phyloP scores from a whole-genome alignment of 2,888 invertebrate genomes.

The Embidobia sp. region DNA sequence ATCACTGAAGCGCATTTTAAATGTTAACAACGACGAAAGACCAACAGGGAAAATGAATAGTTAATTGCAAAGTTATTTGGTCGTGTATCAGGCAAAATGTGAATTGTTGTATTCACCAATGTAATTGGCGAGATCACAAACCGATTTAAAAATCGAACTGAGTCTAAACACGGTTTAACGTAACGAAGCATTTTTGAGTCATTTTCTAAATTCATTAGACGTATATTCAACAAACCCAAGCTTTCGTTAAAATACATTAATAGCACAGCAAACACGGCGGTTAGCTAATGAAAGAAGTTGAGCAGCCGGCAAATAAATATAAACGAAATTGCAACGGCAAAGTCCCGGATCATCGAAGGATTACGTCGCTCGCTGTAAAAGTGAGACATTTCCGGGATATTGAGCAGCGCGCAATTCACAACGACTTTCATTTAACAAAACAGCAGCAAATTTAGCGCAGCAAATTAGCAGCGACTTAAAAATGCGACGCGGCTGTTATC shows the following conservation, averaged over 20 bases:
- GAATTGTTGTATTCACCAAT: no score
- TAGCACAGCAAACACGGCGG: slow-evolving; percentile 1
- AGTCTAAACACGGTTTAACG: no score
- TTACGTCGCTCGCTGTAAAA: slow-evolving; percentile 18
- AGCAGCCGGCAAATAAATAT: slow-evolving; percentile 27
- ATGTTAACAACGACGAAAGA: no score
- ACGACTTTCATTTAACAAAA: slow-evolving; percentile 5
- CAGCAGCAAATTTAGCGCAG: neutral
- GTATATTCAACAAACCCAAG: slow-evolving; percentile 1
- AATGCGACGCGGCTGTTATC: no score
- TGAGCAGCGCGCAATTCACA: slow-evolving; percentile 20
- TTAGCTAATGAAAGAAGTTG: slow-evolving; percentile 31
- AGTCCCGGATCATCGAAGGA: slow-evolving; percentile 30
- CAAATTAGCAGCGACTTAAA: slow-evolving; percentile 35
- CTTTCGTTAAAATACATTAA: slow-evolving; percentile 4
- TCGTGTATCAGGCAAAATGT: no score
- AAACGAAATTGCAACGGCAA: slow-evolving; percentile 32
- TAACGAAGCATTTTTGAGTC: no score
- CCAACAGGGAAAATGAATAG: no score
- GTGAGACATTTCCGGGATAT: slow-evolving; percentile 25
- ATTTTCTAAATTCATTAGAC: slow-evolving; percentile 2
- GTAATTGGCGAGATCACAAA: no score
- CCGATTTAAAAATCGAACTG: no score
- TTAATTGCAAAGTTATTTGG: no score
- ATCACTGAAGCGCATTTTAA: no score